These are phyloP conservation scores for Sparidentex hasta DNA, from an alignment of 2,797 vertebrate genomes.

Conservation along the genomic window DNA sequence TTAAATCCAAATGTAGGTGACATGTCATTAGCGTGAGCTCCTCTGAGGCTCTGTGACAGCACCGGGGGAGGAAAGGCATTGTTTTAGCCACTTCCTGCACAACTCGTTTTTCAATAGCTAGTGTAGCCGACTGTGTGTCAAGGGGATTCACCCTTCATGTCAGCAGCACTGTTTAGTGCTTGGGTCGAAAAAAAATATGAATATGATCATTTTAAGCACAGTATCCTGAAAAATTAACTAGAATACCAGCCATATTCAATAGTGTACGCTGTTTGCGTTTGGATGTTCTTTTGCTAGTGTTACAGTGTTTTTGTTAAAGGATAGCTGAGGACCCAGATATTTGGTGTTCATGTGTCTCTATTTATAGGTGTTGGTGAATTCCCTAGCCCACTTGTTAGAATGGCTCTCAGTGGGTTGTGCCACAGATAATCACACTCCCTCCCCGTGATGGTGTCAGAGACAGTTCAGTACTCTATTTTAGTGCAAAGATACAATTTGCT, in stretches of 20 bases:
- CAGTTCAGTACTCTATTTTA: slow-evolving; percentile 34
- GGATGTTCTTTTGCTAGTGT: neutral
- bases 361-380: slow-evolving; percentile 56
- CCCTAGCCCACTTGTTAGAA: slow-evolving; percentile 54
- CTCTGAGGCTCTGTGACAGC: slow-evolving; percentile 52
- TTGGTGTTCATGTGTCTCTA: slow-evolving; percentile 34
- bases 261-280: neutral
- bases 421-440: slow-evolving; percentile 35
- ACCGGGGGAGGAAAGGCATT: slow-evolving; percentile 65
- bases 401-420: slow-evolving; percentile 45
- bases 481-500: slow-evolving; percentile 6
- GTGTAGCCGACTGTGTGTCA: slow-evolving; percentile 42
- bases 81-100: slow-evolving; percentile 80
- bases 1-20: slow-evolving; percentile 54
- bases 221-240: neutral
- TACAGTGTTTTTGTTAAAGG: slow-evolving; percentile 3
- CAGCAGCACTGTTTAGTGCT: neutral
- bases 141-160: slow-evolving; percentile 47
- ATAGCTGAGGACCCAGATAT: slow-evolving; percentile 17
- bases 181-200: neutral
- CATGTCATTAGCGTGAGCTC: slow-evolving; percentile 50
- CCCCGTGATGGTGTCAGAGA: slow-evolving; percentile 38
- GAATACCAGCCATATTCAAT: neutral
- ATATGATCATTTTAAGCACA: neutral
- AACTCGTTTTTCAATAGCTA: slow-evolving; percentile 79